phyloP scores from a whole-genome alignment of 2,797 vertebrate species.

The Macroramphosus scolopax region DNA sequence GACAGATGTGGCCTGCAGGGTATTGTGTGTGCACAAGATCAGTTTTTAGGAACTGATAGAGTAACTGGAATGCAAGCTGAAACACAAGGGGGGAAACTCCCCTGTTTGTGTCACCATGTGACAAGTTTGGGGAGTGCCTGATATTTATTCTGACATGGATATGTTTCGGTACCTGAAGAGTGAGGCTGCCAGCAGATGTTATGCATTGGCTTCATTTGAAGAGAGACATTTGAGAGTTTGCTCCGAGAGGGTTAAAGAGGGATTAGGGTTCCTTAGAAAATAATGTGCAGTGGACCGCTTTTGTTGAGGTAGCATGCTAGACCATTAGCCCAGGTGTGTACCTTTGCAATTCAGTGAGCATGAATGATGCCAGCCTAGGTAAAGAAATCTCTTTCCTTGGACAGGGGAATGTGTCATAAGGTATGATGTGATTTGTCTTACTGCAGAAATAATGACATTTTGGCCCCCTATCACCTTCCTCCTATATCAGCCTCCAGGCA shows the following conservation, averaged over 20 bases:
- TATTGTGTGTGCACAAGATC: background rate
- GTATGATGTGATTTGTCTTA: no score
- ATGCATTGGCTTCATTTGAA: background rate
- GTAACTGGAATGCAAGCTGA: constrained; percentile 46
- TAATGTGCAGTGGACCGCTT: constrained; percentile 3
- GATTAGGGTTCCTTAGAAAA: constrained; percentile 6
- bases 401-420: no score
- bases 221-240: constrained; percentile 5
- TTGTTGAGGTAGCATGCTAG: constrained; percentile 5
- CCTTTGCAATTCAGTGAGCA: no score
- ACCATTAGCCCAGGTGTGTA: no score
- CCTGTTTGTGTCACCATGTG: constrained; percentile 30
- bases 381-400: no score
- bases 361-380: no score
- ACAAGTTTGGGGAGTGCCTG: background rate
- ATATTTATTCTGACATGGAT: constrained; percentile 7
- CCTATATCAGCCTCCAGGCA: constrained; percentile 1
- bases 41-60: constrained; percentile 10
- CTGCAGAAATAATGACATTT: background rate
- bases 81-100: no score
- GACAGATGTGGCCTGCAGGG: constrained; percentile 41
- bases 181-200: constrained; percentile 13
- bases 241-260: constrained; percentile 7
- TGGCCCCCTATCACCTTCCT: constrained; percentile 6
- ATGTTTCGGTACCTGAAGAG: constrained; percentile 11